phyloP scores from a whole-genome alignment of 2,113 vertebrate genomes.

The Neolamprologus cancellatus region DNA sequence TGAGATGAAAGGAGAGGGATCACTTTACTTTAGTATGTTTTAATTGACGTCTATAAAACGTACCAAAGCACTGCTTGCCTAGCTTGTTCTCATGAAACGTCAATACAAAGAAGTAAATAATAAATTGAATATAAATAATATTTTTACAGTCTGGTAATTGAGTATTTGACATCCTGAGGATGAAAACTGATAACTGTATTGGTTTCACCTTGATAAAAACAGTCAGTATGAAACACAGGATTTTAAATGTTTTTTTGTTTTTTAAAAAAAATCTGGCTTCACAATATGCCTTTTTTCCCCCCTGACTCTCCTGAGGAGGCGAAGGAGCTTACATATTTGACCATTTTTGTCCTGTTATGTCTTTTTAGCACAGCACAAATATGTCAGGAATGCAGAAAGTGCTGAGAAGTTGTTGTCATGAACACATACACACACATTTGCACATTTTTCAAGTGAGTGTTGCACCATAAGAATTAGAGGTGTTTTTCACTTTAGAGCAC shows the following conservation, averaged over 20 bases:
- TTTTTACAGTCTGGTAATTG: neutral
- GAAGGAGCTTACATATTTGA: neutral
- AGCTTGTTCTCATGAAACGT: neutral
- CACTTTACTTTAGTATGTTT: neutral
- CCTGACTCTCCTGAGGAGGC: neutral
- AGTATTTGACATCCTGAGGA: neutral
- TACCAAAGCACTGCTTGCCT: neutral
- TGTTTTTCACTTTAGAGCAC: neutral
- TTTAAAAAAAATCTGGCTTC: accelerated
- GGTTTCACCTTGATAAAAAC: neutral
- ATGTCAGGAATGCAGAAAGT: neutral
- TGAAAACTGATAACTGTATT: neutral
- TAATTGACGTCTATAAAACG: neutral
- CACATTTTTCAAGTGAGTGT: neutral
- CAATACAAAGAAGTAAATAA: neutral
- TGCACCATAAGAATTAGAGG: neutral
- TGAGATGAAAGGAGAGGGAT: neutral
- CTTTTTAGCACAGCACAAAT: neutral
- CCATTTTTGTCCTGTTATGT: neutral
- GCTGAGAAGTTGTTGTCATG: neutral
- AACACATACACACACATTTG: neutral
- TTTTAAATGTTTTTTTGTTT: neutral
- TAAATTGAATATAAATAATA: neutral
- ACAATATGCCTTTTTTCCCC: neutral
- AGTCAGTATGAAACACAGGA: neutral